Percentiles rank a stretch among this genome's conserved stretches.
phyloP scores from a whole-genome alignment of 2,113 vertebrate genomes.

The Sardina pilchardus region DNA sequence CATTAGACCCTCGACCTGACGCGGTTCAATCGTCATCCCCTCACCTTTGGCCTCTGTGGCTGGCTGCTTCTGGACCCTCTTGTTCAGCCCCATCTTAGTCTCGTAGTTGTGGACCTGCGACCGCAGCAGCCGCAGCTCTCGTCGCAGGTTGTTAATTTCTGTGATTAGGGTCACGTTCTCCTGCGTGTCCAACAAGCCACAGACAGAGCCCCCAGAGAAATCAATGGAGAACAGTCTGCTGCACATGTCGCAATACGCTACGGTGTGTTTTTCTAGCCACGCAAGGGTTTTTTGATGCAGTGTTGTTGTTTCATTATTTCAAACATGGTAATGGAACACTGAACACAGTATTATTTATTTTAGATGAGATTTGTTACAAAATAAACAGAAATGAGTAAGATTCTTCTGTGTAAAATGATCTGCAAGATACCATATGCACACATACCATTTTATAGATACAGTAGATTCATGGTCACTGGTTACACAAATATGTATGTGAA shows the following conservation, averaged over 20 bases:
- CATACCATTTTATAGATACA: too few relatives aligned
- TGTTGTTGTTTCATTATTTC: constrained; percentile 7
- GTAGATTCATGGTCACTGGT: too few relatives aligned
- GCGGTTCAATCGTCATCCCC: not conserved
- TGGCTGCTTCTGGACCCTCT: not conserved
- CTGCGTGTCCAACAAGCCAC: not conserved
- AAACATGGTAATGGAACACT: not conserved
- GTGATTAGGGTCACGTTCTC: constrained; percentile 5
- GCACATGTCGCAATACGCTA: not conserved
- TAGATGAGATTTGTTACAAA: too few relatives aligned
- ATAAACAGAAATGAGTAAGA: too few relatives aligned
- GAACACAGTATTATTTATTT: not conserved
- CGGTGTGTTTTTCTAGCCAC: not conserved
- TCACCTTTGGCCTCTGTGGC: not conserved
- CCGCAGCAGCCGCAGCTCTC: not conserved
- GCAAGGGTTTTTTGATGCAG: not conserved
- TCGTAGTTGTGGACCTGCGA: constrained; percentile 6
- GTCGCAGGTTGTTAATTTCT: constrained; percentile 13
- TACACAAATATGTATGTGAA: too few relatives aligned
- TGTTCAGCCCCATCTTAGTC: not conserved
- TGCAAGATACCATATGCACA: too few relatives aligned
- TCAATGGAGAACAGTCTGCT: not conserved
- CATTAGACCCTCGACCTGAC: not conserved
- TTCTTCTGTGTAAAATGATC: too few relatives aligned
- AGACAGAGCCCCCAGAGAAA: not conserved